Base-by-base conservation (phyloP, 2,888 invertebrate species). In the Leptinotarsa haldemani region DNA sequence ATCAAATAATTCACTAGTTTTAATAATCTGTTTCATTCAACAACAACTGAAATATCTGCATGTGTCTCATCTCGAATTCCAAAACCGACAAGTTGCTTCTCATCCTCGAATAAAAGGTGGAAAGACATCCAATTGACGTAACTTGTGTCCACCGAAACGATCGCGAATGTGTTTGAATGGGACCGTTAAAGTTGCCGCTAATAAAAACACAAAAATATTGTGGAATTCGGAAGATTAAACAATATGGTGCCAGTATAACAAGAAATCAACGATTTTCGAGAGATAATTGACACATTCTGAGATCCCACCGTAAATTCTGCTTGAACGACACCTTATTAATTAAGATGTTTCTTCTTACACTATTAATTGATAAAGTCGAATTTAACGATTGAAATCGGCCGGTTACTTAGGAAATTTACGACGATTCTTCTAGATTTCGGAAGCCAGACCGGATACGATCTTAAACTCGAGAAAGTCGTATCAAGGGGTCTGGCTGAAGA, bases 231-330 rank as follows among this genome's bases (percentile, higher is more conserved):
- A 46, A 53, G 65, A 69, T 69, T 22, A 69, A 73, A 69, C 73
- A 73, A 73, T 73, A 73, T 73, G 73, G 69, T 73, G 73, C 73
- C 73, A 18, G 58, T 18, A 53, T 65, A 53, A 47, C 65, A 53
- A 25, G 64, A 53, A 22, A 56, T n/a, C 40, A 56, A 73, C 61
- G 52, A 69, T 69, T 65, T 73, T 47, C n/a, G 15, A 58, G 65
- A 65, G 56, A 65, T 73, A 73, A 73, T 73, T 73, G 73, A 69
- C 69, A 73, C 73, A 40, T 65, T 56, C 47, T 13, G 53, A 50
- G 40, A 58, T 65, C 65, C 52, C 69, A 50, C 56, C 65, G 69
- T 73, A 73, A 65, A 73, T 65, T 65, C 56, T 1, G 52, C 46
- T 66, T 53, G 48, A 67, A 40, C 30, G 67, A 53, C 46, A 15